A percentile compares a stretch with the other conserved stretches of the same genome.
Evolutionary conservation across 2,113 vertebrate species (phyloP).

Genomic region (Coreoperca whiteheadi): DNA sequence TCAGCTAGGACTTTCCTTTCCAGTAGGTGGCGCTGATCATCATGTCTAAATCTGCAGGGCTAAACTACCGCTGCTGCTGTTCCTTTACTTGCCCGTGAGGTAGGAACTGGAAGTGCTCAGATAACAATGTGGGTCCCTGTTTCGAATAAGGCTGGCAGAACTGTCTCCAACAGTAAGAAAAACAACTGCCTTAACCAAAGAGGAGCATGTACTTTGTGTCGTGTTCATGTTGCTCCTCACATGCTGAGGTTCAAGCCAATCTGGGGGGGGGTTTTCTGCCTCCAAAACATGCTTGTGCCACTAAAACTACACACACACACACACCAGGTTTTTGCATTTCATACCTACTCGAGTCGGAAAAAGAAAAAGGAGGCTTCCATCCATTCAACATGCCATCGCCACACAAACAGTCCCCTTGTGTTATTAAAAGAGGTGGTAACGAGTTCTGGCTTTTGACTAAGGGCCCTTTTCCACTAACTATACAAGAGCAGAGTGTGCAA

Average conservation of each 20-base stretch:
- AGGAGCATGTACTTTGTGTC: too few species aligned
- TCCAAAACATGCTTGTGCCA: background rate
- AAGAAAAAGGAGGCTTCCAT: background rate
- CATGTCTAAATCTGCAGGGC: too few species aligned
- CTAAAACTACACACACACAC: background rate
- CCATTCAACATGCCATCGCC: slow-evolving; percentile 18
- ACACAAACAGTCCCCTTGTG: slow-evolving; percentile 29
- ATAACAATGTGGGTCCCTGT: too few species aligned
- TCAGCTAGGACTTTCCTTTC: too few species aligned
- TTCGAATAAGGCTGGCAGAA: too few species aligned
- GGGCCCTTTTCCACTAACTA: slow-evolving; percentile 59
- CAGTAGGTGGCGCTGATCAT: too few species aligned
- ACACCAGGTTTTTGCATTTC: background rate
- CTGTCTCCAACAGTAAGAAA: too few species aligned
- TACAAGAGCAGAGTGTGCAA: slow-evolving; percentile 47
- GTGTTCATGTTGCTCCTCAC: background rate
- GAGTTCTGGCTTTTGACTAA: slow-evolving; percentile 44
- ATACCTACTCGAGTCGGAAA: slow-evolving; percentile 9
- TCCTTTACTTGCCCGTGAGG: too few species aligned
- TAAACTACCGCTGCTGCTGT: too few species aligned
- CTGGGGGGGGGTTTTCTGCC: background rate
- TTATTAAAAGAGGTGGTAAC: slow-evolving; percentile 64
- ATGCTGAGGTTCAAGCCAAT: background rate
- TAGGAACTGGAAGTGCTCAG: too few species aligned
- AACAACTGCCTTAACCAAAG: too few species aligned